Conservation (phyloP, 2,888 invertebrate species). For the Drosophila neutralis region DNA sequence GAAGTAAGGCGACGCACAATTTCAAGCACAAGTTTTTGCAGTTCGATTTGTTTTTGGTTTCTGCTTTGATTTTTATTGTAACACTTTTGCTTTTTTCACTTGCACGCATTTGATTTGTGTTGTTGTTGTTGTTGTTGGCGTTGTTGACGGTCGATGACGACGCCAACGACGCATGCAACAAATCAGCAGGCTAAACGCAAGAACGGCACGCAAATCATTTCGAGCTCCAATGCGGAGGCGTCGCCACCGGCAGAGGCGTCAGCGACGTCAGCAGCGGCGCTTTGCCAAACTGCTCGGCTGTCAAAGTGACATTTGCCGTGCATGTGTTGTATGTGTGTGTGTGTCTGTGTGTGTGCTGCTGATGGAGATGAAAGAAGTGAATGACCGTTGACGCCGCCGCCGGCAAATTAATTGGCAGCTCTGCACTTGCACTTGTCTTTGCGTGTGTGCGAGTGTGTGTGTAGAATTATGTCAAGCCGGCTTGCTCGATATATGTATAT, state of each 20-base stretch:
- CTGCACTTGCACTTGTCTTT: constrained; percentile 64
- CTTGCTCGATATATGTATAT: constrained; percentile 4
- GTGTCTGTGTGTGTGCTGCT: neutral
- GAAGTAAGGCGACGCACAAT: constrained; percentile 1
- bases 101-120: constrained; percentile 57
- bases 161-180: constrained; percentile 78
- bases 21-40: constrained; percentile 19
- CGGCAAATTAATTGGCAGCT: constrained; percentile 37
- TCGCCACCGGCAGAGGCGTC: constrained; percentile 36
- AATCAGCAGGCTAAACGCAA: constrained; percentile 74
- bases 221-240: constrained; percentile 55
- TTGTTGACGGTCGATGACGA: constrained; percentile 63
- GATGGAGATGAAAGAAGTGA: constrained; percentile 36
- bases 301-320: constrained; percentile 67
- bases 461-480: constrained; percentile 35
- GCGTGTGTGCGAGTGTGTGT: constrained; percentile 46
- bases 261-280: constrained; percentile 30
- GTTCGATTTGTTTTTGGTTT: constrained; percentile 39
- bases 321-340: constrained; percentile 15
- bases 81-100: constrained; percentile 73
- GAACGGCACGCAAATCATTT: constrained; percentile 75
- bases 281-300: constrained; percentile 42
- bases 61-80: constrained; percentile 41
- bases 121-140: constrained; percentile 34
- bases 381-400: constrained; percentile 59